A percentile compares a stretch with the other conserved stretches of the same genome.
phyloP scores from a whole-genome alignment of 2,797 vertebrate genomes.

The Sebastes nivosus region DNA sequence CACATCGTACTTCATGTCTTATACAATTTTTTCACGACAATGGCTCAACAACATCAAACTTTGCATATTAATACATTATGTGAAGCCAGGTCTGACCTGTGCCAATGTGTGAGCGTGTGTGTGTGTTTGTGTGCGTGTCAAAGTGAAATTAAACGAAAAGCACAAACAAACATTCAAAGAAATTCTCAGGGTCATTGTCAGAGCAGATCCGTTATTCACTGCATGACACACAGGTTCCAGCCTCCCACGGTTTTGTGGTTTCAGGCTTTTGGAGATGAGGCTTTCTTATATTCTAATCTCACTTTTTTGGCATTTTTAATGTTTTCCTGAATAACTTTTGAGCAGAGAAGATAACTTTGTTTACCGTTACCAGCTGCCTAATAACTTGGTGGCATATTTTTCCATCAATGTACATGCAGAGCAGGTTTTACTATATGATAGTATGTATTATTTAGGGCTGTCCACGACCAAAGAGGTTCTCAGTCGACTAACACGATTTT shows the following conservation, averaged over 20 bases:
- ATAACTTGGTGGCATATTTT: neutral
- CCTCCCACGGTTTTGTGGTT: neutral
- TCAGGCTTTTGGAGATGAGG: neutral
- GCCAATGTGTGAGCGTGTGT: neutral
- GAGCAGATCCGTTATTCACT: neutral
- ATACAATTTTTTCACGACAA: neutral
- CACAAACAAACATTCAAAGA: neutral
- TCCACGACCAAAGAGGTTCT: accelerated
- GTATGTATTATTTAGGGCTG: neutral
- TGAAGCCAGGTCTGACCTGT: neutral
- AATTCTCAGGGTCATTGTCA: neutral
- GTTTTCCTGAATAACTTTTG: neutral
- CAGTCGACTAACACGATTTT: too few species aligned
- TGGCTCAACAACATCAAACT: neutral
- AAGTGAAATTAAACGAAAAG: neutral
- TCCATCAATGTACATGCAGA: too few species aligned
- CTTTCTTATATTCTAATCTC: neutral
- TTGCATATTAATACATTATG: neutral
- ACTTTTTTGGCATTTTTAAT: too few species aligned
- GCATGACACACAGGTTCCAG: neutral
- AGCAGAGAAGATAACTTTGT: neutral
- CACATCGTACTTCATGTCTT: neutral
- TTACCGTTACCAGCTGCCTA: neutral
- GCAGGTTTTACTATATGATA: neutral
- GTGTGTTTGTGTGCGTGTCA: neutral